These are phyloP conservation scores for Pseudopodoces humilis DNA, from an alignment of 2,113 vertebrate genomes.

Conservation along the genomic window DNA sequence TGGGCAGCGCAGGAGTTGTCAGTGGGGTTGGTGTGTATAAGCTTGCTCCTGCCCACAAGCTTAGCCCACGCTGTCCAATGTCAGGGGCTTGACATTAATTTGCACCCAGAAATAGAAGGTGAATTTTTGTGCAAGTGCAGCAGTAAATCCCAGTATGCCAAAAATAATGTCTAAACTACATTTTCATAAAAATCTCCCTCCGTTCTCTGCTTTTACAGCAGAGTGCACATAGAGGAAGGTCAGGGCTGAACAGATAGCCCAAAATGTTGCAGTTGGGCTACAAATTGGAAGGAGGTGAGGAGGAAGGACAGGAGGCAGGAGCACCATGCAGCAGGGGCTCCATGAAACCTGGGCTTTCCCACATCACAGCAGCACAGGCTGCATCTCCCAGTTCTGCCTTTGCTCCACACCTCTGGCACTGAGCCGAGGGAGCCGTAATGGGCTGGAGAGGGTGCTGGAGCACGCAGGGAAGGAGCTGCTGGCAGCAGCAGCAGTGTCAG, in stretches of 20 bases:
- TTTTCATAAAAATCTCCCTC: not conserved
- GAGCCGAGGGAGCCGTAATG: rapidly evolving
- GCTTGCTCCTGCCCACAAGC: rapidly evolving
- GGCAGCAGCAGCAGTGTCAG: not conserved
- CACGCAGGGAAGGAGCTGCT: not conserved
- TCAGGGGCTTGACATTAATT: not conserved
- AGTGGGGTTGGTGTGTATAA: rapidly evolving
- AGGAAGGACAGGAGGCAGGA: not conserved
- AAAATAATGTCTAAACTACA: not conserved
- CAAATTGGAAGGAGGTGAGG: not conserved
- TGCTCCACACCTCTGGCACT: not conserved
- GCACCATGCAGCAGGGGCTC: not conserved
- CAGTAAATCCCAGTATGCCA: not conserved
- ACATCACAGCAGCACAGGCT: not conserved
- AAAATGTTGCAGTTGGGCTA: not conserved
- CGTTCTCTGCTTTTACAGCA: not conserved
- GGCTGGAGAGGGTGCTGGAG: not conserved
- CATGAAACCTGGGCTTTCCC: not conserved
- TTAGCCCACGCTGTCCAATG: not conserved
- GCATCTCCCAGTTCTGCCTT: not conserved
- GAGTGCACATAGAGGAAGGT: not conserved
- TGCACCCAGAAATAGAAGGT: not conserved
- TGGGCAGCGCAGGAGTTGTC: not conserved
- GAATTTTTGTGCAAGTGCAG: not conserved
- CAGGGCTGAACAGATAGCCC: not conserved